Conservation (phyloP, 2,888 invertebrate species). For the Dysmachus trigonus region DNA sequence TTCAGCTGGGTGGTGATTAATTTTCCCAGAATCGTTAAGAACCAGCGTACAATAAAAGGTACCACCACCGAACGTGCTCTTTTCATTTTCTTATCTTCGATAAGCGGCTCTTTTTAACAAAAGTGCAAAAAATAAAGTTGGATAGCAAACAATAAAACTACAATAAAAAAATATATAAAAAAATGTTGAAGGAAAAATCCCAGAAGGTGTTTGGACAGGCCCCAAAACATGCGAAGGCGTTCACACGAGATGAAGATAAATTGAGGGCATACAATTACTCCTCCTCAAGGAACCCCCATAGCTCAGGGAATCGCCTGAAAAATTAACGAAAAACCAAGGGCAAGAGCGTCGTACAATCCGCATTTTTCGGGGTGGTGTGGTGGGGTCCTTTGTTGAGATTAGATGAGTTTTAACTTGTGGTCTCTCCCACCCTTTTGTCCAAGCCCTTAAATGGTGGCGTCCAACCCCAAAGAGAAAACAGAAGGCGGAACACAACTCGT, state of each 20-base stretch:
- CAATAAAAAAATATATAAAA: not conserved
- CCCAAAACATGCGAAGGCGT: not conserved
- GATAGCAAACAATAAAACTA: not conserved
- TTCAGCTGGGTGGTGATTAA: not conserved
- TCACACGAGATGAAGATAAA: not conserved
- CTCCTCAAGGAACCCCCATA: not conserved
- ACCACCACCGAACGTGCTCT: not conserved
- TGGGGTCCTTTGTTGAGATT: not conserved
- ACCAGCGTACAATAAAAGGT: not conserved
- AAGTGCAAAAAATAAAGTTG: not conserved
- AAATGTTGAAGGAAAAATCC: not conserved
- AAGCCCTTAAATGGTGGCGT: not conserved
- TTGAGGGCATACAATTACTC: not conserved
- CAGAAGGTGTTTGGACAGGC: not conserved
- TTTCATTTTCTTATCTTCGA: not conserved
- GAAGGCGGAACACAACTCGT: not conserved
- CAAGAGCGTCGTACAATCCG: not conserved
- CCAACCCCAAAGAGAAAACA: not conserved
- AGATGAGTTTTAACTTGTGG: not conserved
- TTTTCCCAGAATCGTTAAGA: not conserved
- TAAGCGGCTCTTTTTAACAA: not conserved
- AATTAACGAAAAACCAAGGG: not conserved
- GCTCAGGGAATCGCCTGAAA: slow-evolving; percentile 7
- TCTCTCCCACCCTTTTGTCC: not conserved
- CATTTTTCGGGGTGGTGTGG: no score